Conservation (phyloP, 2,888 invertebrate species). For the Drosophila affinis region DNA sequence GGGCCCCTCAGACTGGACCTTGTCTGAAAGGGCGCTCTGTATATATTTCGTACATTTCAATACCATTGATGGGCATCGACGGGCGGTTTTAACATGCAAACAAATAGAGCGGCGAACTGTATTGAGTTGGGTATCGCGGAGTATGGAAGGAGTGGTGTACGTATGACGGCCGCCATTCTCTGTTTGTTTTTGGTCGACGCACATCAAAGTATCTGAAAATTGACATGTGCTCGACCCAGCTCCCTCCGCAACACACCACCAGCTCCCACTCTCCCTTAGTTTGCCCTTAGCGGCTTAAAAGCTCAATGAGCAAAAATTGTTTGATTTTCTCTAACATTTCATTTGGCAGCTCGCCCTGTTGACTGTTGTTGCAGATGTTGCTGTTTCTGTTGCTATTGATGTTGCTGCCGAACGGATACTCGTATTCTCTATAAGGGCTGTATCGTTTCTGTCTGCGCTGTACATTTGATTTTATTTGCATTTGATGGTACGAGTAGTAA, state of each 20-base stretch:
- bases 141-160: conserved; percentile 11
- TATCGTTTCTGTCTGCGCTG: conserved; percentile 13
- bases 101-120: conserved; percentile 9
- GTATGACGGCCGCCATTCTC: conserved; percentile 33
- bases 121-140: conserved; percentile 1
- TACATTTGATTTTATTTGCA: conserved; percentile 51
- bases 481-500: conserved; percentile 33
- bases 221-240: conserved; percentile 40
- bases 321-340: conserved; percentile 61
- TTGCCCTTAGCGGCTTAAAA: conserved; percentile 63
- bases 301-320: conserved; percentile 68
- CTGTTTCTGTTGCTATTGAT: neutral
- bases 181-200: conserved; percentile 49
- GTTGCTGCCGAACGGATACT: conserved; percentile 15
- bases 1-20: conserved; percentile 1
- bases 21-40: neutral
- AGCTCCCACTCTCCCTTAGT: neutral
- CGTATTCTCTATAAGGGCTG: neutral
- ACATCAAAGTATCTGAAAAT: conserved; percentile 54
- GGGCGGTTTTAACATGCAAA: conserved; percentile 22
- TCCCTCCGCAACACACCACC: neutral
- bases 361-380: conserved; percentile 7
- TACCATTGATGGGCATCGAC: conserved; percentile 19
- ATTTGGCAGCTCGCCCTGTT: conserved; percentile 38
- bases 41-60: conserved; percentile 21